These are phyloP conservation scores for Ephestia elutella DNA, from an alignment of 1,140 invertebrate species.

Conservation along the genomic window DNA sequence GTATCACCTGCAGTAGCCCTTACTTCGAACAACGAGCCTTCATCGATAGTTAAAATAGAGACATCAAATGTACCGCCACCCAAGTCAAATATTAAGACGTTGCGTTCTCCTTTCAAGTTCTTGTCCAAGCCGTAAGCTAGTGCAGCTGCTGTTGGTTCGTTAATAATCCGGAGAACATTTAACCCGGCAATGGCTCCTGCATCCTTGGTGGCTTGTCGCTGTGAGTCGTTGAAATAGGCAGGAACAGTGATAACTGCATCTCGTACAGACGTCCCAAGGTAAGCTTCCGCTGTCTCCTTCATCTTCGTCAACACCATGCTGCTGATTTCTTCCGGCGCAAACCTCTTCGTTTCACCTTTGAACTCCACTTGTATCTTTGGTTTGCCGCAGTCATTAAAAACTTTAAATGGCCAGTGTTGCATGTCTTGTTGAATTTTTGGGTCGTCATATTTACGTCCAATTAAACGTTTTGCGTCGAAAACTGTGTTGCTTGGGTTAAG, in stretches of 20 bases:
- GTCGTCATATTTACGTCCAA: constrained; percentile 80
- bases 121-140: constrained; percentile 83
- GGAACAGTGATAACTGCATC: constrained; percentile 44
- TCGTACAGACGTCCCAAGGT: constrained; percentile 36
- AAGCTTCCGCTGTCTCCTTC: constrained; percentile 43
- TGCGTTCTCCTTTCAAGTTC: constrained; percentile 79
- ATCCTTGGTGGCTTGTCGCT: constrained; percentile 44
- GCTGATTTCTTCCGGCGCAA: constrained; percentile 43
- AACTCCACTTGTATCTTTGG: constrained; percentile 80
- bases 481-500: constrained; percentile 15
- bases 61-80: constrained; percentile 83
- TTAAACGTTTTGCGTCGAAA: constrained; percentile 71
- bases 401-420: constrained; percentile 12
- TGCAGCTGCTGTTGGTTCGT: constrained; percentile 82
- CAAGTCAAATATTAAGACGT: constrained; percentile 66
- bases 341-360: constrained; percentile 50
- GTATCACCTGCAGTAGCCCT: constrained; percentile 75
- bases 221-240: constrained; percentile 40
- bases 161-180: constrained; percentile 80
- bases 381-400: constrained; percentile 10
- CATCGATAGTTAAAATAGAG: constrained; percentile 81
- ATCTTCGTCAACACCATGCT: constrained; percentile 43
- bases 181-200: constrained; percentile 75
- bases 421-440: constrained; percentile 12
- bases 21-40: constrained; percentile 81